Conservation (phyloP, 2,113 vertebrate species). For the Hippocampus zosterae region DNA sequence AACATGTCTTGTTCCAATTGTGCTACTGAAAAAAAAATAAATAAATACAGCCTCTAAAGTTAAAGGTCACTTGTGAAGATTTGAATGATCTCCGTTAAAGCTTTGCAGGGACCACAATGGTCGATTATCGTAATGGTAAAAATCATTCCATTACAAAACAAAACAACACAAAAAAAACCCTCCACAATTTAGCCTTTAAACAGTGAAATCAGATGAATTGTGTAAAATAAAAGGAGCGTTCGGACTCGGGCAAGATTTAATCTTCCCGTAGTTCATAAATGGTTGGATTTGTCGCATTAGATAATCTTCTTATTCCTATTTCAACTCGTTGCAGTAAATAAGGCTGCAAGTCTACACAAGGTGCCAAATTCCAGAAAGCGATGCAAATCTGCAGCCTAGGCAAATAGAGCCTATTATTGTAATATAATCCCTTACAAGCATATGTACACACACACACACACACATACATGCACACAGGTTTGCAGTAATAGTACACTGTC, state of each 20-base stretch:
- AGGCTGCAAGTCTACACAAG: slow-evolving; percentile 14
- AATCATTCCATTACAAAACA: not conserved
- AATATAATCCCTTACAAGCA: slow-evolving; percentile 37
- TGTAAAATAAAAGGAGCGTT: slow-evolving; percentile 42
- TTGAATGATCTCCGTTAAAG: not conserved
- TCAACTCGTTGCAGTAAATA: slow-evolving; percentile 50
- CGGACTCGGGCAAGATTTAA: slow-evolving; percentile 5
- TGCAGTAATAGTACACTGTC: slow-evolving; percentile 11
- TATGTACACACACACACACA: slow-evolving; percentile 24
- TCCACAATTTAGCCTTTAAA: slow-evolving; percentile 35
- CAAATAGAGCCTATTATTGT: slow-evolving; percentile 44
- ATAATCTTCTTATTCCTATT: not conserved
- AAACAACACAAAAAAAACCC: not conserved
- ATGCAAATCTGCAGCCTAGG: slow-evolving; percentile 32
- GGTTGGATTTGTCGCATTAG: too few species aligned
- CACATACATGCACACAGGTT: slow-evolving; percentile 21
- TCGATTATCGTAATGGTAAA: not conserved
- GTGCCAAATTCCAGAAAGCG: slow-evolving; percentile 61
- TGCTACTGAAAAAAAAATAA: not conserved
- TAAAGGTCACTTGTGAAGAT: slow-evolving; percentile 38
- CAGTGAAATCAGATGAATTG: slow-evolving; percentile 28
- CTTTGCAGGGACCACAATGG: not conserved
- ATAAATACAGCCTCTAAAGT: slow-evolving; percentile 4
- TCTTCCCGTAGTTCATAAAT: not conserved
- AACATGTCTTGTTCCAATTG: slow-evolving; percentile 2